Conservation (phyloP, 2,797 vertebrate genomes). For the Malurus splendens region DNA sequence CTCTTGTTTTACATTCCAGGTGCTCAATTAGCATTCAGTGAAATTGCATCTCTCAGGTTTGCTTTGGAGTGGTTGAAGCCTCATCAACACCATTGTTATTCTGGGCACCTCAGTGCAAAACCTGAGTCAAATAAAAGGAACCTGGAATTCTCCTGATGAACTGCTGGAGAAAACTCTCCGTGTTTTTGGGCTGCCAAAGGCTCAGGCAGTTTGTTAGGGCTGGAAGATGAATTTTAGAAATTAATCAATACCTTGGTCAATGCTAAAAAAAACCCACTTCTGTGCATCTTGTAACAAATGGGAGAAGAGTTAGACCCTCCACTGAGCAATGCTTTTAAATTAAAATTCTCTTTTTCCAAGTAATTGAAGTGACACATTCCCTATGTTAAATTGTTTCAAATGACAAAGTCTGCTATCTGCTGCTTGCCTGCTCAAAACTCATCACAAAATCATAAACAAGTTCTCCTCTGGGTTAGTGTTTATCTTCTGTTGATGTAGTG, state of each 20-base stretch:
- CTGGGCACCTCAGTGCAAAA: not conserved
- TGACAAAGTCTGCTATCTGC: not conserved
- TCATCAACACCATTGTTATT: not conserved
- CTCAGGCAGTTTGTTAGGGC: conserved; percentile 26
- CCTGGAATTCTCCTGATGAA: not conserved
- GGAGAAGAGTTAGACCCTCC: not conserved
- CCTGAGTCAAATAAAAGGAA: not conserved
- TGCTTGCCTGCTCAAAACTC: not conserved
- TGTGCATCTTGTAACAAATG: not conserved
- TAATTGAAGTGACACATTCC: conserved; percentile 1
- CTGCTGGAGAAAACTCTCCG: not conserved
- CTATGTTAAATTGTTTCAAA: not conserved
- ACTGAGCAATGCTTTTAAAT: not conserved
- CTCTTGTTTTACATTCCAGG: not conserved
- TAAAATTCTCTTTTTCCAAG: conserved; percentile 3
- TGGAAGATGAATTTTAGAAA: conserved; percentile 34
- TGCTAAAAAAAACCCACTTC: not conserved
- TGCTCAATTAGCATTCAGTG: not conserved
- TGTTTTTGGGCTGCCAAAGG: conserved; percentile 26
- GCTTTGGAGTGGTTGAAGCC: not conserved
- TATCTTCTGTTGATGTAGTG: not conserved
- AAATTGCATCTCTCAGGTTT: not conserved
- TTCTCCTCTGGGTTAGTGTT: not conserved
- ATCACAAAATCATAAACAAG: not conserved
- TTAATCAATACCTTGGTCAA: conserved; percentile 29